Evolutionary conservation across 37 sponge, comb jelly and placozoan genomes (phyloP).

Genomic region (Mnemiopsis leidyi): DNA sequence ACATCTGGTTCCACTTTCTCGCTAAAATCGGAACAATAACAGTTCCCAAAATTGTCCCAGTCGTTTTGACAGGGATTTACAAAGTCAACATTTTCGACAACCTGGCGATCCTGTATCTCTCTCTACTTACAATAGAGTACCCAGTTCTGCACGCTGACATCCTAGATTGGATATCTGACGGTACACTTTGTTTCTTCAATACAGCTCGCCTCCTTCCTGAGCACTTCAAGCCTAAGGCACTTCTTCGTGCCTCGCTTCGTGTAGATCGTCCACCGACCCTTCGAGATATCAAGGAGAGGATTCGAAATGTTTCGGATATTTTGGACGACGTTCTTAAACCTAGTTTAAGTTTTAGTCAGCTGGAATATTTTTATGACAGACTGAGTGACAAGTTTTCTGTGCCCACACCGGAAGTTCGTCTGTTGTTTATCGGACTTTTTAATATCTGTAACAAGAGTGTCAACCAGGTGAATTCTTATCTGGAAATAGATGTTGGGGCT

Average conservation of each 20-base stretch:
- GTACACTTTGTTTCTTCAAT: conserved; percentile 18
- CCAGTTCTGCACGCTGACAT: neutral
- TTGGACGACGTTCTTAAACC: conserved; percentile 15
- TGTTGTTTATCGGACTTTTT: neutral
- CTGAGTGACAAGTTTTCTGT: neutral
- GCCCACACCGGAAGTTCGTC: neutral
- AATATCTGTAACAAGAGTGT: neutral
- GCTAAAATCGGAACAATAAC: conserved; percentile 11
- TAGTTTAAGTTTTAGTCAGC: neutral
- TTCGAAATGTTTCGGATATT: neutral
- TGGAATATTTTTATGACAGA: neutral
- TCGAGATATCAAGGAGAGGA: neutral
- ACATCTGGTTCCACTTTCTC: conserved; percentile 17
- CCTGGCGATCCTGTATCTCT: neutral
- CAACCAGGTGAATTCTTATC: neutral
- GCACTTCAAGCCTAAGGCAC: conserved; percentile 15
- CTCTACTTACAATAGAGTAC: neutral
- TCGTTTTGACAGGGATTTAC: neutral
- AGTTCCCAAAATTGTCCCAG: neutral
- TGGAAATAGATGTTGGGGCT: neutral
- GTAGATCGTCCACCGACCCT: neutral
- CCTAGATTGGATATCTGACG: neutral
- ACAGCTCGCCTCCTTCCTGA: neutral
- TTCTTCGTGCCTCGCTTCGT: neutral
- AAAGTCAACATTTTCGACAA: conserved; percentile 46